Percentiles rank a stretch among this genome's conserved stretches.
Evolutionary conservation across 2,113 vertebrate species (phyloP).

Genomic region (Bambusicola thoracicus): DNA sequence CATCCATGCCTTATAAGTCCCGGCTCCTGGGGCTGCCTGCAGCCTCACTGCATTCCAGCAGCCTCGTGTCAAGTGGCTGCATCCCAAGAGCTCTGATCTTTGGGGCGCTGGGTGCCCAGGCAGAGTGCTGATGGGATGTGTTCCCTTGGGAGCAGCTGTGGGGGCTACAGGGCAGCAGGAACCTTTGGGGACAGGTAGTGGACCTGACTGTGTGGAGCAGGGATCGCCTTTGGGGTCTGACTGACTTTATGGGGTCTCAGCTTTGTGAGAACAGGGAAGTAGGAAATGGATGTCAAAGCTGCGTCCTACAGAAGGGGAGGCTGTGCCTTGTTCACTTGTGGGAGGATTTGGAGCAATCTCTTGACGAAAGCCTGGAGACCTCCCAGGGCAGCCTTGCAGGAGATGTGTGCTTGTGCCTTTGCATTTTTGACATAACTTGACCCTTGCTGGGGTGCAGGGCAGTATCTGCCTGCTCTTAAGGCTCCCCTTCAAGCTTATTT

Average conservation of each 20-base stretch:
- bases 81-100: background rate
- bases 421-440: background rate
- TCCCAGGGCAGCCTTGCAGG: background rate
- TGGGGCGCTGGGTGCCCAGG: background rate
- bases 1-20: constrained; percentile 78
- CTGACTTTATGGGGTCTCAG: background rate
- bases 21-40: background rate
- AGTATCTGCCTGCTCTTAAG: background rate
- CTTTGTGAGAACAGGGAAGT: background rate
- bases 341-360: rapidly evolving
- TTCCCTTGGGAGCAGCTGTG: background rate
- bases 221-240: background rate
- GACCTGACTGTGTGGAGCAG: background rate
- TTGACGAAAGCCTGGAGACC: background rate
- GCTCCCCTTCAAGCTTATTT: background rate
- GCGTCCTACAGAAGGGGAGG: background rate
- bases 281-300: background rate
- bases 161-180: background rate
- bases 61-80: constrained; percentile 64
- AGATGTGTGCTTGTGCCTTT: background rate
- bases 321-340: rapidly evolving
- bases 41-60: constrained; percentile 71
- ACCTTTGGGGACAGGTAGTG: background rate
- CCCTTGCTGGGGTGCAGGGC: background rate
- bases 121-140: background rate